These are phyloP conservation scores for Bombus sibiricus DNA, from an alignment of 1,140 invertebrate genomes.

Conservation along the genomic window DNA sequence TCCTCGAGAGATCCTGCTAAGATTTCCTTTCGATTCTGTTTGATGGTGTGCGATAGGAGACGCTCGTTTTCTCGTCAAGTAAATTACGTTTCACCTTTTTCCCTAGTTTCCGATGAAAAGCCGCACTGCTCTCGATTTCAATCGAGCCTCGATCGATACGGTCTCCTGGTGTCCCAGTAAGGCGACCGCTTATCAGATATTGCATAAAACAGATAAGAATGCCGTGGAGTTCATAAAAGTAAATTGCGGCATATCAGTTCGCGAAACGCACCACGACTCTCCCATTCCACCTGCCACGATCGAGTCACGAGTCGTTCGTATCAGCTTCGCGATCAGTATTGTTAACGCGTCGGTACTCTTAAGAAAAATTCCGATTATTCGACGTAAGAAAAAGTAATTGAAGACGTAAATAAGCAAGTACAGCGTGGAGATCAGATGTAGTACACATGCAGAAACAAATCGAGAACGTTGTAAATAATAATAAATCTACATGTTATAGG, in stretches of 20 bases:
- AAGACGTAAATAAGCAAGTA: too few species aligned
- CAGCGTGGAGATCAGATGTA: too few species aligned
- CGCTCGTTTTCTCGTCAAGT: background rate
- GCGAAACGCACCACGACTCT: background rate
- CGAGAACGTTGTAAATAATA: too few species aligned
- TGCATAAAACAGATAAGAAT: conserved; percentile 32
- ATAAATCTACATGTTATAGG: too few species aligned
- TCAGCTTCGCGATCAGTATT: background rate
- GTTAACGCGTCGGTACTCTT: background rate
- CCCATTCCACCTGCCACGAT: background rate
- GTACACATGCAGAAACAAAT: too few species aligned
- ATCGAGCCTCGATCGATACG: conserved; percentile 21
- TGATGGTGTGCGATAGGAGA: background rate
- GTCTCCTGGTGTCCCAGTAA: background rate
- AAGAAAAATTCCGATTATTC: background rate
- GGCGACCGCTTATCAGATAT: conserved; percentile 30
- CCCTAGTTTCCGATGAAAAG: background rate
- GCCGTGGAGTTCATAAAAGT: background rate
- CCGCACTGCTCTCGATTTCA: conserved; percentile 6
- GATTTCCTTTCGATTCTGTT: background rate
- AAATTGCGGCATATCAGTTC: background rate
- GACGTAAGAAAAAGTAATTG: too few species aligned
- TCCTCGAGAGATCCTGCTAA: background rate
- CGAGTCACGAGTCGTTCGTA: background rate
- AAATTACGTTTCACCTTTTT: conserved; percentile 13